These are phyloP conservation scores for Melanotaenia trifasciata DNA, from an alignment of 2,797 vertebrate genomes.

Conservation along the genomic window DNA sequence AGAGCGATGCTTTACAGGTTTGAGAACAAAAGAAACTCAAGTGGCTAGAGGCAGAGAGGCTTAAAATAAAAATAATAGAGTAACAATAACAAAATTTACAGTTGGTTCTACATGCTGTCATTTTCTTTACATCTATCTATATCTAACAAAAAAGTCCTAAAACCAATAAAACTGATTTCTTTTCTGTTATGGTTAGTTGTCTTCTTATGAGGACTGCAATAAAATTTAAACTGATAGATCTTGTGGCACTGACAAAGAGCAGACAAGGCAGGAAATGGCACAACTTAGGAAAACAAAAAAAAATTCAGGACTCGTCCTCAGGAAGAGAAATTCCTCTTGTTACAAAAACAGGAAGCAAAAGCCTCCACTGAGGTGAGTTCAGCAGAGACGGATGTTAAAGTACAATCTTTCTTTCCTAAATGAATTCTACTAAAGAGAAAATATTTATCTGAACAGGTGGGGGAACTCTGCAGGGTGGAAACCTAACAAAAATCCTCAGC, in stretches of 20 bases:
- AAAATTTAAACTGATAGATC: slow-evolving; percentile 16
- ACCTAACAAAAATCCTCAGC: too few species aligned
- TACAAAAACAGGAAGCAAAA: slow-evolving; percentile 65
- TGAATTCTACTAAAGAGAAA: not conserved
- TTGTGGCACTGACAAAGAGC: slow-evolving; percentile 19
- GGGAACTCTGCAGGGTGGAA: not conserved
- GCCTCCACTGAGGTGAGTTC: not conserved
- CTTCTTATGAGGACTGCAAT: not conserved
- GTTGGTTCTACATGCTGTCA: too few species aligned
- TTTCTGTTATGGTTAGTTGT: not conserved
- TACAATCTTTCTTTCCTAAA: slow-evolving; percentile 41
- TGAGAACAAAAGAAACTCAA: slow-evolving; percentile 19
- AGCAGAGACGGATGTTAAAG: slow-evolving; percentile 47
- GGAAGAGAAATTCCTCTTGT: slow-evolving; percentile 49
- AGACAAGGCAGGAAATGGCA: slow-evolving; percentile 59
- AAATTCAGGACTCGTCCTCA: slow-evolving; percentile 51
- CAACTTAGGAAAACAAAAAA: slow-evolving; percentile 47
- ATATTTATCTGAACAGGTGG: slow-evolving; percentile 20
- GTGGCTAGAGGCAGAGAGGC: not conserved
- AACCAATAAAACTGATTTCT: too few species aligned
- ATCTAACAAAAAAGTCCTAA: too few species aligned
- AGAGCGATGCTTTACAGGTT: slow-evolving; percentile 18
- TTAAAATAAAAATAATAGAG: too few species aligned
- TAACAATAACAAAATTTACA: too few species aligned
- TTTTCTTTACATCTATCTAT: too few species aligned